A percentile compares a stretch with the other conserved stretches of the same genome.
phyloP scores from a whole-genome alignment of 2,797 vertebrate species.

The Tamandua tetradactyla region DNA sequence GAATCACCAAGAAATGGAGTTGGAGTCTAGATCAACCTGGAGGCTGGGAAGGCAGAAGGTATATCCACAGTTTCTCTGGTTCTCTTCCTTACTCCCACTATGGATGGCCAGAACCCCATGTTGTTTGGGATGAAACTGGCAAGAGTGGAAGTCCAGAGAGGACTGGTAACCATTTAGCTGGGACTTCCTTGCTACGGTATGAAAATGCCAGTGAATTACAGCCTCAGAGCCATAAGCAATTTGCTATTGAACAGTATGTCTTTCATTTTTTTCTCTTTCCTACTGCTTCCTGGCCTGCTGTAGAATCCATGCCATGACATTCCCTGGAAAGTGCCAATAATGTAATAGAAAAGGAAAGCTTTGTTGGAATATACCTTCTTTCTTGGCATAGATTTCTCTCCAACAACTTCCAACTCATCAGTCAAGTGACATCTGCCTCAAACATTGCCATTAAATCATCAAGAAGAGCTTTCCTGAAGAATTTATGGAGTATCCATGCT shows the following conservation, averaged over 20 bases:
- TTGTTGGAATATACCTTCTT: not conserved
- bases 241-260: not conserved
- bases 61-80: not conserved
- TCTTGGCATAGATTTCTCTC: conserved; percentile 48
- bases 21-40: not conserved
- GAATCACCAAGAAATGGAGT: not conserved
- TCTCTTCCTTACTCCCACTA: not conserved
- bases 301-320: conserved; percentile 2
- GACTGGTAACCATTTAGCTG: not conserved
- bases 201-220: not conserved
- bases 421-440: conserved; percentile 46
- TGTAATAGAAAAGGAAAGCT: conserved; percentile 40
- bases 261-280: not conserved
- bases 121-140: not conserved
- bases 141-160: no score
- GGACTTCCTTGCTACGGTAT: not conserved
- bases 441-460: conserved; percentile 22
- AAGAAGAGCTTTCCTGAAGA: conserved; percentile 43
- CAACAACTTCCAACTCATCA: conserved; percentile 27
- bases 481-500: conserved; percentile 45
- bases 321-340: conserved; percentile 7
- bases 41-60: not conserved
- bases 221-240: not conserved
- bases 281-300: not conserved
- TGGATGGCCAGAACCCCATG: not conserved